Percentiles rank a stretch among this genome's conserved stretches.
phyloP scores from a whole-genome alignment of 1,140 invertebrate species.

The Yoshiicerus persimilis region DNA sequence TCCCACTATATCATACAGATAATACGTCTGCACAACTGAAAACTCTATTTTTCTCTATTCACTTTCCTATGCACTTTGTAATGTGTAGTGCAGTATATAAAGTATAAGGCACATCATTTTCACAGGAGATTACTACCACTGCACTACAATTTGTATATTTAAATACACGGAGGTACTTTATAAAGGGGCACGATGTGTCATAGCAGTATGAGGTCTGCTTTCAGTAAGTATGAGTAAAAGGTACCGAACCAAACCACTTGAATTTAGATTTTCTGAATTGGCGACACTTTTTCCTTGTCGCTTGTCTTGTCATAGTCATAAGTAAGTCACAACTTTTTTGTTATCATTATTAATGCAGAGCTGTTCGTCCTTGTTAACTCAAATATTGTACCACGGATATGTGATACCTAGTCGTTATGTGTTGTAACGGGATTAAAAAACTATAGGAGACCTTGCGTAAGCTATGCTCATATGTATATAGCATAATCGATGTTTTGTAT shows the following conservation, averaged over 20 bases:
- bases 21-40: no score
- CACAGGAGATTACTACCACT: not conserved
- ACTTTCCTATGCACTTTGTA: not conserved
- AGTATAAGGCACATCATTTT: not conserved
- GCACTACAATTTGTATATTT: no score
- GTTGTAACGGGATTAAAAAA: no score
- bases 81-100: not conserved
- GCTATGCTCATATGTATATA: no score
- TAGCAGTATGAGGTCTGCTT: not conserved
- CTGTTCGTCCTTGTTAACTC: not conserved
- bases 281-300: not conserved
- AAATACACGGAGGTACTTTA: not conserved
- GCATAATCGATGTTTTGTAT: no score
- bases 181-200: not conserved
- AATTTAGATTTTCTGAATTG: not conserved
- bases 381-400: no score
- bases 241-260: not conserved
- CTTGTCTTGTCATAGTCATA: not conserved
- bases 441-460: no score
- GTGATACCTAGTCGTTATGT: no score
- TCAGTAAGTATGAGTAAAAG: not conserved
- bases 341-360: not conserved
- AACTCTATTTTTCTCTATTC: no score
- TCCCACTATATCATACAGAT: no score
- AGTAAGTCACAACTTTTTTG: not conserved